phyloP scores from a whole-genome alignment of 2,888 invertebrate genomes.

The Ceramica pisi region DNA sequence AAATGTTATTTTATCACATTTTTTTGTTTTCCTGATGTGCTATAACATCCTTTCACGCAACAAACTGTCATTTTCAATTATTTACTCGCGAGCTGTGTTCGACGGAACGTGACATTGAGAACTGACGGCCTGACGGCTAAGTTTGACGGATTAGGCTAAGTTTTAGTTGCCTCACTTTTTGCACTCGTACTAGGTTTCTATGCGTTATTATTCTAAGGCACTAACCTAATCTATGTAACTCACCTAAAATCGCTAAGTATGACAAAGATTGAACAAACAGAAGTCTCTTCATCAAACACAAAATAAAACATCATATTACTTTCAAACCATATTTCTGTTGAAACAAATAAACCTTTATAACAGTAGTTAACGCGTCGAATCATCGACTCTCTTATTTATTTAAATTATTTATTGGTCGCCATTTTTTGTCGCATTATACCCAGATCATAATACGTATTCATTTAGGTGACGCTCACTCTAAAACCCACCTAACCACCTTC shows the following conservation, averaged over 20 bases:
- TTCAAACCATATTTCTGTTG: constrained; percentile 44
- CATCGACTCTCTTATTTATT: constrained; percentile 66
- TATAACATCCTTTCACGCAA: too few relatives aligned
- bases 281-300: neutral
- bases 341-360: constrained; percentile 60
- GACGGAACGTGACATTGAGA: too few relatives aligned
- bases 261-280: neutral
- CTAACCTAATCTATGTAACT: too few relatives aligned
- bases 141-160: too few relatives aligned
- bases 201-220: too few relatives aligned
- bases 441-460: constrained; percentile 68
- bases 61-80: too few relatives aligned
- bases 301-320: constrained; percentile 36
- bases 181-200: too few relatives aligned
- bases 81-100: too few relatives aligned
- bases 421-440: constrained; percentile 65
- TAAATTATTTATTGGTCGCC: constrained; percentile 64
- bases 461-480: constrained; percentile 19
- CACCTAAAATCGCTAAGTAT: neutral
- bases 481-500: neutral
- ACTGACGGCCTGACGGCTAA: too few relatives aligned
- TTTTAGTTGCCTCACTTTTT: too few relatives aligned
- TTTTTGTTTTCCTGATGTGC: too few relatives aligned
- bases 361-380: constrained; percentile 62
- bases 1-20: too few relatives aligned